These are phyloP conservation scores for Sinocyclocheilus anshuiensis DNA, from an alignment of 2,113 vertebrate species.

Conservation along the genomic window DNA sequence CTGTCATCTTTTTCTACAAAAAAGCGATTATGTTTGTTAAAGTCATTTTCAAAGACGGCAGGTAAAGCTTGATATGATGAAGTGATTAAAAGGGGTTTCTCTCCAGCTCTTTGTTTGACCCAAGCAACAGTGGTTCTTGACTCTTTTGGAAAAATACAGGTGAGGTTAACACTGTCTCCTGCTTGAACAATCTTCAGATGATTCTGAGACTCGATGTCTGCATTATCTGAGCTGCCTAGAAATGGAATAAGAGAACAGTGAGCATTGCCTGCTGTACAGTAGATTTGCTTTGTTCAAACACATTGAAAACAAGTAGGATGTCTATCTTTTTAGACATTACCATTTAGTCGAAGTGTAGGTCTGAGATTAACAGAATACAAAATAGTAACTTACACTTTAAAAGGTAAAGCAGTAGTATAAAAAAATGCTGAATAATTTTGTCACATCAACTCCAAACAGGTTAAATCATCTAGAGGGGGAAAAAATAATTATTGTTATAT, in stretches of 20 bases:
- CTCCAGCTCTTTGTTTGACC: slow-evolving; percentile 37
- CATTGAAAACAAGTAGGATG: neutral
- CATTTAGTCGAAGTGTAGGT: neutral
- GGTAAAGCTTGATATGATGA: neutral
- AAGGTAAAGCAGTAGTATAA: neutral
- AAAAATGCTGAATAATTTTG: neutral
- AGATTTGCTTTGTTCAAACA: neutral
- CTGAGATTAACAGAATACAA: neutral
- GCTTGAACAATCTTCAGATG: slow-evolving; percentile 18
- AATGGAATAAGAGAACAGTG: neutral
- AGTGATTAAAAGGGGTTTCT: slow-evolving; percentile 15
- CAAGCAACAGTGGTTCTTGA: slow-evolving; percentile 7
- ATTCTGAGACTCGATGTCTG: neutral
- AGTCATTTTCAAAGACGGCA: neutral
- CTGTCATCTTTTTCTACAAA: neutral
- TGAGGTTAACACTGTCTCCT: slow-evolving; percentile 12
- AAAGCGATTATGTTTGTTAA: slow-evolving; percentile 13
- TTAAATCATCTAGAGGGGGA: neutral
- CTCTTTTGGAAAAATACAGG: neutral
- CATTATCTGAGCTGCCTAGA: neutral
- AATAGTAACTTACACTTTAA: neutral
- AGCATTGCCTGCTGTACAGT: neutral
- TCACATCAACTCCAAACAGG: neutral
- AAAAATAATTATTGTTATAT: neutral
- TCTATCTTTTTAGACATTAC: too few relatives aligned